phyloP scores from a whole-genome alignment of 2,888 invertebrate genomes.

The Drosophila recens region DNA sequence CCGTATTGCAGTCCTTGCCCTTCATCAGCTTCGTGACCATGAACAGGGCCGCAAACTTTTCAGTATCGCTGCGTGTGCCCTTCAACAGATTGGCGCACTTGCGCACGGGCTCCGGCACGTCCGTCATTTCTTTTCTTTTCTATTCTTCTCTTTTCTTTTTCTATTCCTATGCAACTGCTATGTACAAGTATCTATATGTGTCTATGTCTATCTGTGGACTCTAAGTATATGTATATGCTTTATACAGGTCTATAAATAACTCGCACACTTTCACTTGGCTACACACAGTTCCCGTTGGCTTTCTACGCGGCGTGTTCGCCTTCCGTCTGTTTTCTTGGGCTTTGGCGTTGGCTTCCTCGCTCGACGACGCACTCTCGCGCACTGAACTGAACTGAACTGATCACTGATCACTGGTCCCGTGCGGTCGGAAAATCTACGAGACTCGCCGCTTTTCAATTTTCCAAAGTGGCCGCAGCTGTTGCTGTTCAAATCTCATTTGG shows the following conservation, averaged over 20 bases:
- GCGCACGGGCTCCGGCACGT: constrained; percentile 91
- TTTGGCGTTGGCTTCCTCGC: constrained; percentile 58
- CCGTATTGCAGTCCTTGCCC: constrained; percentile 91
- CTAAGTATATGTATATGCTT: constrained; percentile 22
- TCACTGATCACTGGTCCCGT: constrained; percentile 64
- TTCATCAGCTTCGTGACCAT: constrained; percentile 96
- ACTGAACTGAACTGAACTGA: constrained; percentile 82
- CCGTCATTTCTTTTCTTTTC: constrained; percentile 77
- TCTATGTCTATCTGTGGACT: constrained; percentile 22
- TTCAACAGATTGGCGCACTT: constrained; percentile 93
- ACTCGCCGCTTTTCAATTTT: constrained; percentile 62
- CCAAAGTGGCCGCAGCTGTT: constrained; percentile 76
- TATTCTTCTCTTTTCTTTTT: neutral
- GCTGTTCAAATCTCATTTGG: constrained; percentile 62
- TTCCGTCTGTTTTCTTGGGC: constrained; percentile 11
- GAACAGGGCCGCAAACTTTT: constrained; percentile 95
- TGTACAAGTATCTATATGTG: constrained; percentile 22
- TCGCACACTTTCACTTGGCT: constrained; percentile 78
- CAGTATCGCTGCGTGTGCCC: constrained; percentile 93
- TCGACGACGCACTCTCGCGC: constrained; percentile 81
- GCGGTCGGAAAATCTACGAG: constrained; percentile 31
- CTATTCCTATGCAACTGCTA: constrained; percentile 32
- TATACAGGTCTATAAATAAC: constrained; percentile 66
- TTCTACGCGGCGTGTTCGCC: constrained; percentile 19
- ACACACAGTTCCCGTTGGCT: constrained; percentile 66